These are phyloP conservation scores for Ectropis grisescens DNA, from an alignment of 1,140 invertebrate genomes.

Conservation along the genomic window DNA sequence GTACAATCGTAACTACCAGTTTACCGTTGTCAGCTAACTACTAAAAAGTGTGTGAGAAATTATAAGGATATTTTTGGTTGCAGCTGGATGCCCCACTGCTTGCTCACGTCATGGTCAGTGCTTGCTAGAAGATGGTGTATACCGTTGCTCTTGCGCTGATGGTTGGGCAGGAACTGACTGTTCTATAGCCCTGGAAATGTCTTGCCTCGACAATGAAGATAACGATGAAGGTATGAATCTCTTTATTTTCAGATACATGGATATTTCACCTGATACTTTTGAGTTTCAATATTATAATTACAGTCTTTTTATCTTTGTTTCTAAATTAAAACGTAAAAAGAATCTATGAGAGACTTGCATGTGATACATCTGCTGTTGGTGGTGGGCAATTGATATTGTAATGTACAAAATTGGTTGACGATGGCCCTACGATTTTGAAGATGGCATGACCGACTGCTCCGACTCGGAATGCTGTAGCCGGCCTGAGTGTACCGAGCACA, in stretches of 20 bases:
- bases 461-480: conserved; percentile 96
- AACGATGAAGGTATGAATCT: conserved; percentile 90
- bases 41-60: too few relatives aligned
- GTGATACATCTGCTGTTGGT: too few relatives aligned
- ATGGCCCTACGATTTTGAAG: conserved; percentile 73
- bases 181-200: conserved; percentile 90
- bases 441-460: conserved; percentile 97
- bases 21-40: too few relatives aligned
- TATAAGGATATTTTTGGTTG: too few relatives aligned
- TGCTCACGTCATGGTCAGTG: conserved; percentile 94
- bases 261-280: too few relatives aligned
- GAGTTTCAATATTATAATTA: too few relatives aligned
- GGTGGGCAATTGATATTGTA: too few relatives aligned
- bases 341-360: too few relatives aligned
- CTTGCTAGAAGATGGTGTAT: conserved; percentile 85
- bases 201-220: conserved; percentile 94
- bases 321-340: too few relatives aligned
- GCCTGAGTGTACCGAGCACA: conserved; percentile 86
- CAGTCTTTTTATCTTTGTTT: too few relatives aligned
- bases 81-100: conserved; percentile 95
- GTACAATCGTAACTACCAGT: too few relatives aligned
- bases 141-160: conserved; percentile 90
- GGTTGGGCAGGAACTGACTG: conserved; percentile 95
- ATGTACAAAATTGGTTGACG: conserved; percentile 21
- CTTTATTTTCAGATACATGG: conserved; percentile 1